These are phyloP conservation scores for Cydia pomonella DNA, from an alignment of 1,140 invertebrate species.

Conservation along the genomic window DNA sequence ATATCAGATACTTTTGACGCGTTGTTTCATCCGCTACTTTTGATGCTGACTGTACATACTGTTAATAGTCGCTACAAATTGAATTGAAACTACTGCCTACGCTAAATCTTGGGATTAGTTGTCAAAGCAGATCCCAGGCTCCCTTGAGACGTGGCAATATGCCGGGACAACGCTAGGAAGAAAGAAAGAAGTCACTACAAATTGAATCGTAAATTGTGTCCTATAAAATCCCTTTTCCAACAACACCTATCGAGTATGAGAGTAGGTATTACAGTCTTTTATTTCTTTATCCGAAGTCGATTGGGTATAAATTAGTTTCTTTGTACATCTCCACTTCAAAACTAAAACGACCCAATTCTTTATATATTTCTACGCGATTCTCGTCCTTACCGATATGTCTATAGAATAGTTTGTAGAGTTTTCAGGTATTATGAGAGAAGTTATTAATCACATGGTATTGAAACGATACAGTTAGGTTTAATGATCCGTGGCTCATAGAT, in stretches of 20 bases:
- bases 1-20: too few relatives aligned
- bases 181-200: too few relatives aligned
- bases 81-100: too few relatives aligned
- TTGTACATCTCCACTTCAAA: background rate
- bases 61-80: too few relatives aligned
- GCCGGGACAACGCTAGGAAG: too few relatives aligned
- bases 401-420: background rate
- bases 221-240: background rate
- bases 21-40: too few relatives aligned
- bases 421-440: background rate
- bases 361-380: background rate
- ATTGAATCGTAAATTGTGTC: too few relatives aligned
- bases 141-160: too few relatives aligned
- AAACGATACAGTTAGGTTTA: background rate
- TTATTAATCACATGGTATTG: conserved; percentile 8
- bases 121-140: too few relatives aligned
- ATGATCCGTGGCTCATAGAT: background rate
- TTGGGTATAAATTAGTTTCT: conserved; percentile 29
- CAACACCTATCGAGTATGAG: background rate
- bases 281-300: conserved; percentile 6
- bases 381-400: background rate
- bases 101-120: too few relatives aligned
- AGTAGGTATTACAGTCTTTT: background rate
- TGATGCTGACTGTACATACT: too few relatives aligned
- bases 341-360: background rate